Conservation (phyloP, 2,888 invertebrate species). For the Limnephilus lunatus region DNA sequence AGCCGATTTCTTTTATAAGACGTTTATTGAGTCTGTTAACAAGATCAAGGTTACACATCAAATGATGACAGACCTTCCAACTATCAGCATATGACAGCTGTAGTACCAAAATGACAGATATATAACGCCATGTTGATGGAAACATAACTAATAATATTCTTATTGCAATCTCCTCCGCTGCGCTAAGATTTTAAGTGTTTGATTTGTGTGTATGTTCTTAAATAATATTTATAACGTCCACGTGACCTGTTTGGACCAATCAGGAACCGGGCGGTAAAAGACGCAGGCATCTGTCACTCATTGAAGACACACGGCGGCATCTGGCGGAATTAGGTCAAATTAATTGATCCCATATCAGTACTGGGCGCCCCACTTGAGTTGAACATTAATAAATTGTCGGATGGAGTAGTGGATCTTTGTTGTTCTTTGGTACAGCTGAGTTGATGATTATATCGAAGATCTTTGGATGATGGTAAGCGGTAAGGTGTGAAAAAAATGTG, state of each 20-base stretch:
- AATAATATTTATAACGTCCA: background rate
- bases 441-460: background rate
- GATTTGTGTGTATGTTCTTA: background rate
- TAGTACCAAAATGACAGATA: no score
- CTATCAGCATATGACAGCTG: no score
- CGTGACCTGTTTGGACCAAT: background rate
- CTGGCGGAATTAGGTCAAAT: background rate
- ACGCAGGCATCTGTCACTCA: background rate
- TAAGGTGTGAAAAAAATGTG: no score
- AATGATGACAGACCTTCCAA: no score
- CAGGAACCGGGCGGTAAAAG: background rate
- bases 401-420: background rate
- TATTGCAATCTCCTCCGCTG: background rate
- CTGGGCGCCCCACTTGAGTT: background rate
- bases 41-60: no score
- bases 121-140: no score
- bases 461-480: background rate
- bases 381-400: background rate
- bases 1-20: no score
- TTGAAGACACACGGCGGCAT: background rate
- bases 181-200: background rate
- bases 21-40: no score
- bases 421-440: background rate
- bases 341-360: background rate
- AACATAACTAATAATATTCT: background rate